Evolutionary conservation across 2,113 vertebrate genomes (phyloP).

Genomic region (Chaetura pelagica): DNA sequence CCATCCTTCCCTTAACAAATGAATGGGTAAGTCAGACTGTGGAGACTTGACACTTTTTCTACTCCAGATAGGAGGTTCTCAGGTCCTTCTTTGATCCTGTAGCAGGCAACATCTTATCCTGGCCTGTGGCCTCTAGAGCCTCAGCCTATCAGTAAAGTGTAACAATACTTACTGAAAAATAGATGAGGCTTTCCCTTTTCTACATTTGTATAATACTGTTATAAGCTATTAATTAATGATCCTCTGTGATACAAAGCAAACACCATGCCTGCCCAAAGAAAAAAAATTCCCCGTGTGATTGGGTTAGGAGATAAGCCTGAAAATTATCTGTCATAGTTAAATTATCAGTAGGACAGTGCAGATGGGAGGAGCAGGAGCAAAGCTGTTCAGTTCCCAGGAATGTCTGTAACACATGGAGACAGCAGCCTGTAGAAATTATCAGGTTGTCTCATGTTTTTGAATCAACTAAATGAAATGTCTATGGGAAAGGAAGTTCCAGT

Average conservation of each 20-base stretch:
- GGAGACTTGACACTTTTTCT: not conserved
- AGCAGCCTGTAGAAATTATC: not conserved
- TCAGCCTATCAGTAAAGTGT: not conserved
- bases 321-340: not conserved
- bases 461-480: slow-evolving; percentile 5
- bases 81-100: not conserved
- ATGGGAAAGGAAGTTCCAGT: not conserved
- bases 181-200: not conserved
- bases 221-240: not conserved
- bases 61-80: not conserved
- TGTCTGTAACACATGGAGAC: not conserved
- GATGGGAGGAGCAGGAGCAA: not conserved
- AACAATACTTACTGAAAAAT: not conserved
- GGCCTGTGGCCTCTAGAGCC: not conserved
- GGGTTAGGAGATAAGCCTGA: not conserved
- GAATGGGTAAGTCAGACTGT: not conserved
- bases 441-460: not conserved
- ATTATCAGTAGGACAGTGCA: slow-evolving; percentile 1
- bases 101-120: not conserved
- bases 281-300: not conserved
- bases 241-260: not conserved
- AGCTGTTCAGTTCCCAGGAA: slow-evolving; percentile 19
- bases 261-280: not conserved
- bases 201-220: not conserved
- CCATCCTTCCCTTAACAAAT: not conserved